phyloP scores from a whole-genome alignment of 37 sponge, comb jelly and placozoan species.

The Aphrocallistes beatrix region DNA sequence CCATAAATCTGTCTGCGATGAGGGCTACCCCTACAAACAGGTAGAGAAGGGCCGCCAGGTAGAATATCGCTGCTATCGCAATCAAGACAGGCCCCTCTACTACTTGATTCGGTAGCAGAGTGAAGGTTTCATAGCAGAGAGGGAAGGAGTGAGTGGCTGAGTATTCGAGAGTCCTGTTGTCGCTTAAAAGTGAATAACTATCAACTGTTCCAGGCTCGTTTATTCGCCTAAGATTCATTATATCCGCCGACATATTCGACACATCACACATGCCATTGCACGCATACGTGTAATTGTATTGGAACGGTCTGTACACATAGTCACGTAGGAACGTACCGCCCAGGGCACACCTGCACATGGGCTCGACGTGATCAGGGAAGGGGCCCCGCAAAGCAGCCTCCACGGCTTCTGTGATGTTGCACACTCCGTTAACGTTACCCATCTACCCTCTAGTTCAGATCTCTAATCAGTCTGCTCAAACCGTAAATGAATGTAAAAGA shows the following conservation, averaged over 20 bases:
- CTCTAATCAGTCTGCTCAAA: too few relatives aligned
- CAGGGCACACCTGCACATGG: not conserved
- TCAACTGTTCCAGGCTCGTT: not conserved
- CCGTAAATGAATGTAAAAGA: too few relatives aligned
- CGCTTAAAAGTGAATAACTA: not conserved
- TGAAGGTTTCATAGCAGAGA: not conserved
- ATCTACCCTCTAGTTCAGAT: not conserved
- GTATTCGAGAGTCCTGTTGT: not conserved
- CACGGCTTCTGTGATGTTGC: not conserved
- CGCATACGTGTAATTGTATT: not conserved
- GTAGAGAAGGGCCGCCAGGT: slow-evolving; percentile 32
- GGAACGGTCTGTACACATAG: not conserved
- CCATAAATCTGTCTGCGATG: slow-evolving; percentile 53
- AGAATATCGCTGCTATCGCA: slow-evolving; percentile 22
- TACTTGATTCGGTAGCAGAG: not conserved
- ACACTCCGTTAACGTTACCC: not conserved
- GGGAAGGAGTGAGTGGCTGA: not conserved
- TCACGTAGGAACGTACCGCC: not conserved
- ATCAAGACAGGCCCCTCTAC: not conserved
- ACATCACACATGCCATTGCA: too few relatives aligned
- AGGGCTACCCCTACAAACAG: slow-evolving; percentile 49
- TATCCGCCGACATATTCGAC: too few relatives aligned
- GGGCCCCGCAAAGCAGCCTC: not conserved
- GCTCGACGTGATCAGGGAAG: not conserved
- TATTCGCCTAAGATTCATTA: not conserved